Percentiles rank a stretch among this genome's conserved stretches.
phyloP scores from a whole-genome alignment of 2,888 invertebrate species.

The Oegoconia quadripuncta region DNA sequence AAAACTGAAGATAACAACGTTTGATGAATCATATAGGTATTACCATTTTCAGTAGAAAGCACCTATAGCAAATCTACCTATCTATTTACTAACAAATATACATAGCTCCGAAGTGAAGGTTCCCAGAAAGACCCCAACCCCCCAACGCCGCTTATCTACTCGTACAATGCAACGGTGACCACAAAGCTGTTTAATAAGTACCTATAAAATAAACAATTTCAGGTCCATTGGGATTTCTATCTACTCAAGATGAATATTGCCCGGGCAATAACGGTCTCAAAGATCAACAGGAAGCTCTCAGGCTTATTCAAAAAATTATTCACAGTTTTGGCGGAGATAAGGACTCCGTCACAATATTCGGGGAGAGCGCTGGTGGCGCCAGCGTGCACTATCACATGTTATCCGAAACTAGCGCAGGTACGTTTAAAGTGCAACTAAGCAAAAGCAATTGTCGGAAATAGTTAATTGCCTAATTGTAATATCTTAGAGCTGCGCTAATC shows the following conservation, averaged over 20 bases:
- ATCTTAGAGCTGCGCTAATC: too few relatives aligned
- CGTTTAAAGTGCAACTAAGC: conserved; percentile 5
- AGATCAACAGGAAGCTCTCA: conserved; percentile 81
- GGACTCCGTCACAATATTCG: conserved; percentile 82
- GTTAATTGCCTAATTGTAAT: too few relatives aligned
- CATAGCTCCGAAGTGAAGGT: not conserved
- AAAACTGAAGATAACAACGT: too few relatives aligned
- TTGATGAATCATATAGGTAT: not conserved
- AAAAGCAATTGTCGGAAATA: too few relatives aligned
- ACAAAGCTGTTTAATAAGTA: not conserved
- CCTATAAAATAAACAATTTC: conserved; percentile 1
- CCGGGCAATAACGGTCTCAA: conserved; percentile 85
- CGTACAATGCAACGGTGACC: not conserved
- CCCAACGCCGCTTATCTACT: not conserved
- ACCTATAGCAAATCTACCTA: not conserved
- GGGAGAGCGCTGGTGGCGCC: conserved; percentile 85
- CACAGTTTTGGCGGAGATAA: conserved; percentile 82
- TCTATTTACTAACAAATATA: not conserved
- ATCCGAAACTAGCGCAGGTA: conserved; percentile 78
- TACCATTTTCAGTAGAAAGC: not conserved
- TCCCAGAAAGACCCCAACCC: not conserved
- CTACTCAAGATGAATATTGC: conserved; percentile 81
- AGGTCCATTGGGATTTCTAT: conserved; percentile 83
- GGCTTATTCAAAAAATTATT: conserved; percentile 81
- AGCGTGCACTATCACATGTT: conserved; percentile 85